Evolutionary conservation across 2,797 vertebrate genomes (phyloP).

Genomic region (Pelobates cultripes): DNA sequence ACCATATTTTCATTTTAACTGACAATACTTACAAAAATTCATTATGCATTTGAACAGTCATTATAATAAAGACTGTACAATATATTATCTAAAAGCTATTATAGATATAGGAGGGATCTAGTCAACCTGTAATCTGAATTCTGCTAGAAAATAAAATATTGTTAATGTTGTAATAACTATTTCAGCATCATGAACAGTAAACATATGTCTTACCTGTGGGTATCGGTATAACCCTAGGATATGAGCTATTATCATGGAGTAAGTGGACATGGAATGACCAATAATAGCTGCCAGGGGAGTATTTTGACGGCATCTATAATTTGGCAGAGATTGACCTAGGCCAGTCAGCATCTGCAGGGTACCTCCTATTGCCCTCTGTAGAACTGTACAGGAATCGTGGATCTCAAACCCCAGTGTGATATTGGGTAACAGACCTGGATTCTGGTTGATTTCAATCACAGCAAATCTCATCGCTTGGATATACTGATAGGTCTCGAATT

Average conservation of each 20-base stretch:
- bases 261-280: slow-evolving; percentile 9
- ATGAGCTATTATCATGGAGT: slow-evolving; percentile 21
- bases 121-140: too few relatives aligned
- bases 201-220: slow-evolving; percentile 28
- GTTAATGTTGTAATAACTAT: too few relatives aligned
- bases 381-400: slow-evolving; percentile 36
- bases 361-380: slow-evolving; percentile 3
- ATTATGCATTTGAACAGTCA: too few relatives aligned
- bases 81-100: too few relatives aligned
- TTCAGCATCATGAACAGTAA: too few relatives aligned
- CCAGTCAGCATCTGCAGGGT: slow-evolving; percentile 37
- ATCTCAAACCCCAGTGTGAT: neutral
- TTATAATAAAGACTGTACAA: too few relatives aligned
- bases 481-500: slow-evolving; percentile 31
- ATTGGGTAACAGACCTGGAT: slow-evolving; percentile 34
- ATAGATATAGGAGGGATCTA: too few relatives aligned
- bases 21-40: too few relatives aligned
- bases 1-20: too few relatives aligned
- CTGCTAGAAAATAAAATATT: too few relatives aligned
- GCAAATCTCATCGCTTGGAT: slow-evolving; percentile 37
- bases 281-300: neutral
- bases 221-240: neutral
- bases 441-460: neutral
- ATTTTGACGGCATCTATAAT: neutral
- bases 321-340: neutral